Percentiles rank a stretch among this genome's conserved stretches.
Evolutionary conservation across 2,113 vertebrate species (phyloP).

Genomic region (Sinocyclocheilus maitianheensis): DNA sequence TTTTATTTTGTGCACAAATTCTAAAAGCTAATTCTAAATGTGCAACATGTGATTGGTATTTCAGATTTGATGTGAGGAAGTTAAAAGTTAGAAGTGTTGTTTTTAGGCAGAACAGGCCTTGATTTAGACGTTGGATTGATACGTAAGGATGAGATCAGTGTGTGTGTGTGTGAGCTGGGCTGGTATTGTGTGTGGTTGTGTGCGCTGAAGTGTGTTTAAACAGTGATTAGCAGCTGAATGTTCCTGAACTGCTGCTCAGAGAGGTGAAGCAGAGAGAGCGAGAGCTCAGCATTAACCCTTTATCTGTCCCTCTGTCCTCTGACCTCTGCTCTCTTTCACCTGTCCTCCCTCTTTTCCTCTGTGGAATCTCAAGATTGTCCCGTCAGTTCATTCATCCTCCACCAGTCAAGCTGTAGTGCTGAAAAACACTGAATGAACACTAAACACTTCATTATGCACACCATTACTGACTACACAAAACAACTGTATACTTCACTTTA

Average conservation of each 20-base stretch:
- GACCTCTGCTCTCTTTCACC: slow-evolving; percentile 15
- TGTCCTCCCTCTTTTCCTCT: neutral
- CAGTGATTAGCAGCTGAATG: slow-evolving; percentile 35
- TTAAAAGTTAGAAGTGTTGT: neutral
- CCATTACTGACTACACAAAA: neutral
- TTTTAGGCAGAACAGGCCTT: neutral
- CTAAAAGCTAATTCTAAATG: neutral
- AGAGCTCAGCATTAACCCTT: slow-evolving; percentile 12
- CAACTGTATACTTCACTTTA: neutral
- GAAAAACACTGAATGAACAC: neutral
- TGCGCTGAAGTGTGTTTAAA: slow-evolving; percentile 39
- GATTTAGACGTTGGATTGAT: neutral
- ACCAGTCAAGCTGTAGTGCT: neutral
- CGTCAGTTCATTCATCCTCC: neutral
- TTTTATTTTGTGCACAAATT: too few relatives aligned
- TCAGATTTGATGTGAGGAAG: neutral
- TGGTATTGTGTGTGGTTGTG: slow-evolving; percentile 17
- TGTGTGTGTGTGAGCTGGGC: neutral
- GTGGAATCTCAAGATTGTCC: slow-evolving; percentile 14
- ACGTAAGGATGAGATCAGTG: neutral
- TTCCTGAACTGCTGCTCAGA: neutral
- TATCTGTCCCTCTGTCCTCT: slow-evolving; percentile 18
- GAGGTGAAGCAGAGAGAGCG: slow-evolving; percentile 12
- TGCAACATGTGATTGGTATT: neutral
- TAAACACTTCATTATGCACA: slow-evolving; percentile 17